A percentile compares a stretch with the other conserved stretches of the same genome.
phyloP scores from a whole-genome alignment of 2,797 vertebrate species.

The Hylomyscus alleni region DNA sequence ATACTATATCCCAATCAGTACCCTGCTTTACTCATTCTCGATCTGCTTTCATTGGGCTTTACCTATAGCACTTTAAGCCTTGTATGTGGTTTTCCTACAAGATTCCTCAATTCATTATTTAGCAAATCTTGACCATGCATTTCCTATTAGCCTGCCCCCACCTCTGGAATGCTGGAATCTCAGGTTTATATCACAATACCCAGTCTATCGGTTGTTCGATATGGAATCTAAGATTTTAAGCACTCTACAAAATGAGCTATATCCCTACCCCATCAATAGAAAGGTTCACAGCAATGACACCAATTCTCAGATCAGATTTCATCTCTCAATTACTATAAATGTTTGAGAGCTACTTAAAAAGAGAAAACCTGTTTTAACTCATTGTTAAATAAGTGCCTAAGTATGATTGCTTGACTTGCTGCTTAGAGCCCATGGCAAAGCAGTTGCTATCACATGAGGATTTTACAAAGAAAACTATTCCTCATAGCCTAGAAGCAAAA shows the following conservation, averaged over 20 bases:
- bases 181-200: too few species aligned
- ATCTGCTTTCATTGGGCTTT: too few species aligned
- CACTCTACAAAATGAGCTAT: neutral
- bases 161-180: neutral
- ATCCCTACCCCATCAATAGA: neutral
- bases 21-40: too few species aligned
- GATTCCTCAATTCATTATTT: too few species aligned
- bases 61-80: too few species aligned
- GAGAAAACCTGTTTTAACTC: neutral
- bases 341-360: neutral
- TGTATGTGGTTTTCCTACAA: too few species aligned
- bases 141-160: neutral
- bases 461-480: fast-evolving
- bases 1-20: too few species aligned
- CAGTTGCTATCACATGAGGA: neutral
- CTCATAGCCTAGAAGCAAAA: neutral
- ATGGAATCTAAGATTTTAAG: neutral
- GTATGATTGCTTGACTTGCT: neutral
- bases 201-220: neutral
- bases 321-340: neutral
- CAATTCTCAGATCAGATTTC: neutral
- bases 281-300: neutral
- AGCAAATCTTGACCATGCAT: neutral
- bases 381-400: too few species aligned
- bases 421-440: too few species aligned